A percentile compares a stretch with the other conserved stretches of the same genome.
Conservation (phyloP, 2,797 vertebrate species). For the Anguilla pacifica region DNA sequence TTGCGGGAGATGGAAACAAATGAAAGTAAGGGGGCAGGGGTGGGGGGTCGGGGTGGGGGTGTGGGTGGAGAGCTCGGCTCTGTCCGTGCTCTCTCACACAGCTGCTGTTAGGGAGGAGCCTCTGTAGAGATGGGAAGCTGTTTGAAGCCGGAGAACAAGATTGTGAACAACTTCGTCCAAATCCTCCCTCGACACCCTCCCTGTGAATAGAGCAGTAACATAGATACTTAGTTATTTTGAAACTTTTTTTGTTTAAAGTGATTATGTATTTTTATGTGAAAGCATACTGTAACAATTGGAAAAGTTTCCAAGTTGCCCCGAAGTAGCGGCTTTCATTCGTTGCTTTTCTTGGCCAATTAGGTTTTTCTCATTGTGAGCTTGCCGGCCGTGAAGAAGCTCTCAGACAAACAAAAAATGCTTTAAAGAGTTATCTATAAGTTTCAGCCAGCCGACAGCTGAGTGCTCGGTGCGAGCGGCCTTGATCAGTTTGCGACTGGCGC, state of each 20-base stretch:
- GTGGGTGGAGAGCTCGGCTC: background rate
- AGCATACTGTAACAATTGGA: background rate
- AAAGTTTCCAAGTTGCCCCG: background rate
- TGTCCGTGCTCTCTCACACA: slow-evolving; percentile 15
- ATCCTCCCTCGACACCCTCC: slow-evolving; percentile 12
- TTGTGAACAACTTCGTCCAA: background rate
- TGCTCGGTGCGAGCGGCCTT: background rate
- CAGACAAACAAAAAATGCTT: background rate
- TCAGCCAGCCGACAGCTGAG: background rate
- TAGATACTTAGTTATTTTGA: slow-evolving; percentile 8
- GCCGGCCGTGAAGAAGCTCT: background rate
- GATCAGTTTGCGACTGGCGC: background rate
- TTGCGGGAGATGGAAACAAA: slow-evolving; percentile 32
- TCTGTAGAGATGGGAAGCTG: background rate
- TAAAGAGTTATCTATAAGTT: background rate
- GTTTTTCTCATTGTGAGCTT: background rate
- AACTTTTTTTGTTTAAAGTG: background rate
- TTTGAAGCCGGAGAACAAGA: background rate
- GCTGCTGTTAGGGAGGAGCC: background rate
- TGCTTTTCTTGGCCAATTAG: background rate
- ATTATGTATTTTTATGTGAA: slow-evolving; percentile 8
- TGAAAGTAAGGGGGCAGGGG: slow-evolving; percentile 10
- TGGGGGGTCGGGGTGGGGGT: background rate
- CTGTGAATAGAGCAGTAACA: slow-evolving; percentile 2
- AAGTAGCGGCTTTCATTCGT: background rate